Evolutionary conservation across 2,797 vertebrate species (phyloP).

Genomic region (Pangasius sanitwongsei): DNA sequence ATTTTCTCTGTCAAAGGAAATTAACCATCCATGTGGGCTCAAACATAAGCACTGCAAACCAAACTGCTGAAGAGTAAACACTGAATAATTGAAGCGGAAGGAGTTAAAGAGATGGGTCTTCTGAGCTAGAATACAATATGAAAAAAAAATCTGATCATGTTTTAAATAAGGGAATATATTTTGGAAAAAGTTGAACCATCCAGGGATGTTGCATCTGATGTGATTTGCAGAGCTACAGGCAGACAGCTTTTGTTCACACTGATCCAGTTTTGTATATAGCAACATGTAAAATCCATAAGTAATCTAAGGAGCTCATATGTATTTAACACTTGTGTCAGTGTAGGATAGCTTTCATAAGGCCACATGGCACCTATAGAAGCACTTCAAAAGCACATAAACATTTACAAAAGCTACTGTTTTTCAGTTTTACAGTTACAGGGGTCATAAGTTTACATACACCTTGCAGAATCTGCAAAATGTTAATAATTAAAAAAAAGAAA

Average conservation of each 20-base stretch:
- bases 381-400: neutral
- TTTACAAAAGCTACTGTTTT: neutral
- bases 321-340: neutral
- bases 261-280: neutral
- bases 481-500: too few relatives aligned
- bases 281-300: neutral
- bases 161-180: neutral
- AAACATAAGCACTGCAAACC: constrained; percentile 17
- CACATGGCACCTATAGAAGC: neutral
- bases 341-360: neutral
- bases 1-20: constrained; percentile 25
- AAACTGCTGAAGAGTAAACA: constrained; percentile 32
- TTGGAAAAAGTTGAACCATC: neutral
- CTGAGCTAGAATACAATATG: neutral
- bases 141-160: constrained; percentile 16
- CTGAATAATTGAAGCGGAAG: constrained; percentile 24
- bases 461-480: too few relatives aligned
- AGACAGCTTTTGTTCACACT: neutral
- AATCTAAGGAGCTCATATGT: neutral
- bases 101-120: constrained; percentile 28
- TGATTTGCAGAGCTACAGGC: neutral
- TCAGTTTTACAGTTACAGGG: too few relatives aligned
- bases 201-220: neutral
- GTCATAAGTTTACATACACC: too few relatives aligned
- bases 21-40: constrained; percentile 25